Base-by-base conservation (phyloP, 2,113 vertebrate species). In the Cygnus atratus region DNA sequence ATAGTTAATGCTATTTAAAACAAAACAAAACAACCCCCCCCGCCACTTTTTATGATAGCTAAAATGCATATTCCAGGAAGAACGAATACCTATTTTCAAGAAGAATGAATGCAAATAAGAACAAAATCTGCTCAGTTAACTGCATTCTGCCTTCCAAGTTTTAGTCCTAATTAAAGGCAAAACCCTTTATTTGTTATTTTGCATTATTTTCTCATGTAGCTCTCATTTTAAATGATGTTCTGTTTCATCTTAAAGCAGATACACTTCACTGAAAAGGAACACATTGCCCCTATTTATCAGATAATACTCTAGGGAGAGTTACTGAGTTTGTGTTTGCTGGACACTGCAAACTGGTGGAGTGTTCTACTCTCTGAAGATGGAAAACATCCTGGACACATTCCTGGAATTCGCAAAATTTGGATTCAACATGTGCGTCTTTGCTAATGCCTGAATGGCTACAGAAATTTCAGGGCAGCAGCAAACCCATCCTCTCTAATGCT, bases 371-470 rank as follows among this genome's bases (percentile, higher is more conserved):
- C 77, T 83, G 59, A 88, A 35, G 54, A 68, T 11, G 28, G 75
- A 94, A 95, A 90, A 65, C 76, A 72, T 90, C 48, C 33, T 31
- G 14, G 90, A 92, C 92, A 87, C 86, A 58, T 92, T 95, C 93
- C 80, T 93, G 88, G 90, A 84, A 16, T 25, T 31, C 66, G 21
- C 66, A 79, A 4, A 68, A 31, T n/a, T 84, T 89, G 93, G 82
- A 79, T 85, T 44, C 62, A 58, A 3, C 9, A 0, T 24, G 13
- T 55, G 63, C 90, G 6, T 62, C 44, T 48, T 72, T 54, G 48
- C 48, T 54, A 57, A 10, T 43, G 90, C 35, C 75, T 87, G 61
- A 65, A 20, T 21, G 43, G 80, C 94, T 72, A 5, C 33, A 94
- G 57, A 58, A 62, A 67, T 63, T 39, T 50, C 46, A 82, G 58